Percentiles rank a stretch among this genome's conserved stretches.
Evolutionary conservation across 1,140 invertebrate species (phyloP).

Genomic region (Pentalonia nigronervosa): DNA sequence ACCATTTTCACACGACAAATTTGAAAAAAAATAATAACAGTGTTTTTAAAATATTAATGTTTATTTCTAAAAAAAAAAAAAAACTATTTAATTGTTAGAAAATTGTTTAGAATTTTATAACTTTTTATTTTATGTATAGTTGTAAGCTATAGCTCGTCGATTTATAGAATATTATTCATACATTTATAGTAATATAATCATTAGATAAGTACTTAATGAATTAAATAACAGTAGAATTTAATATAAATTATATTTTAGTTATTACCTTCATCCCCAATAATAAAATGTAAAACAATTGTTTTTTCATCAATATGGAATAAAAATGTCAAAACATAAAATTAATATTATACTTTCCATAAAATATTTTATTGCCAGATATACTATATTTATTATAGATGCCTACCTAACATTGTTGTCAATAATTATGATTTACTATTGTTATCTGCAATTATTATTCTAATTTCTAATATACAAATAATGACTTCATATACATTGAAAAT

Average conservation of each 20-base stretch:
- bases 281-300: neutral
- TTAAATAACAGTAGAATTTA: neutral
- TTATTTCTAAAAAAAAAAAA: neutral
- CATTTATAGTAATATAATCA: neutral
- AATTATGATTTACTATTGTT: neutral
- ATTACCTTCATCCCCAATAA: neutral
- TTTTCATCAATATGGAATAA: neutral
- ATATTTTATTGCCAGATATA: neutral
- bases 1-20: neutral
- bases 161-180: neutral
- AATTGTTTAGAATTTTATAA: neutral
- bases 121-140: neutral
- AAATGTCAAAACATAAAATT: neutral
- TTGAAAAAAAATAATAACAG: neutral
- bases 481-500: neutral
- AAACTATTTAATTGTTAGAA: neutral
- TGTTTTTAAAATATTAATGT: neutral
- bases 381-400: neutral
- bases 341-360: neutral
- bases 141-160: neutral
- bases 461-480: neutral
- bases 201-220: neutral
- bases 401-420: neutral
- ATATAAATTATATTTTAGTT: neutral
- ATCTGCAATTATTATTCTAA: neutral